Conservation (phyloP, 1,140 invertebrate species). For the Cydia amplana region DNA sequence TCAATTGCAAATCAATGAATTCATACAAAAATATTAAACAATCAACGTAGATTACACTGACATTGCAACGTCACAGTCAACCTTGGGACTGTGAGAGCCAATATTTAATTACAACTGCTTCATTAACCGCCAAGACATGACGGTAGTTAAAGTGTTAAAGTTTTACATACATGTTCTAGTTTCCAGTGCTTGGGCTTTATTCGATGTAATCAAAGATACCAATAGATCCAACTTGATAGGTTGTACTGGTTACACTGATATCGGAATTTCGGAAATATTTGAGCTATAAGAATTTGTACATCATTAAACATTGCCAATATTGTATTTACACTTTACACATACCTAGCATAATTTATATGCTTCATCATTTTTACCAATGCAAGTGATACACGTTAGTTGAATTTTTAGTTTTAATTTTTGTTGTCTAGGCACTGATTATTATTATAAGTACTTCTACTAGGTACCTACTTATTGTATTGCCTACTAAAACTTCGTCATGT, state of each 20-base stretch:
- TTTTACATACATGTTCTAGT: neutral
- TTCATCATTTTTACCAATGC: too few relatives aligned
- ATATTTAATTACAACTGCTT: constrained; percentile 25
- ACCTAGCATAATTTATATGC: too few relatives aligned
- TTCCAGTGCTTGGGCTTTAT: neutral
- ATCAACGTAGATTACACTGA: neutral
- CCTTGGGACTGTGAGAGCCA: constrained; percentile 18
- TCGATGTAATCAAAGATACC: too few relatives aligned
- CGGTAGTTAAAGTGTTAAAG: neutral
- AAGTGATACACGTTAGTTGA: too few relatives aligned
- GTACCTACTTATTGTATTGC: too few relatives aligned
- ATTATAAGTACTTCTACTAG: constrained; percentile 1
- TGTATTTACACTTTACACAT: too few relatives aligned
- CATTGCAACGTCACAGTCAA: neutral
- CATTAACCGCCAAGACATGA: constrained; percentile 7
- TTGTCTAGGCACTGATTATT: constrained; percentile 28
- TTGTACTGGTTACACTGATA: too few relatives aligned
- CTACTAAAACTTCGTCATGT: constrained; percentile 48
- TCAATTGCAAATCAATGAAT: too few relatives aligned
- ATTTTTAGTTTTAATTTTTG: neutral
- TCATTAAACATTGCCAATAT: too few relatives aligned
- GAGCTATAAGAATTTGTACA: too few relatives aligned
- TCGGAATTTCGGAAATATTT: too few relatives aligned
- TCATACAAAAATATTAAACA: neutral
- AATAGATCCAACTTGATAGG: too few relatives aligned